These are phyloP conservation scores for Brachionus plicatilis DNA, from an alignment of 1,140 invertebrate genomes.

Conservation along the genomic window DNA sequence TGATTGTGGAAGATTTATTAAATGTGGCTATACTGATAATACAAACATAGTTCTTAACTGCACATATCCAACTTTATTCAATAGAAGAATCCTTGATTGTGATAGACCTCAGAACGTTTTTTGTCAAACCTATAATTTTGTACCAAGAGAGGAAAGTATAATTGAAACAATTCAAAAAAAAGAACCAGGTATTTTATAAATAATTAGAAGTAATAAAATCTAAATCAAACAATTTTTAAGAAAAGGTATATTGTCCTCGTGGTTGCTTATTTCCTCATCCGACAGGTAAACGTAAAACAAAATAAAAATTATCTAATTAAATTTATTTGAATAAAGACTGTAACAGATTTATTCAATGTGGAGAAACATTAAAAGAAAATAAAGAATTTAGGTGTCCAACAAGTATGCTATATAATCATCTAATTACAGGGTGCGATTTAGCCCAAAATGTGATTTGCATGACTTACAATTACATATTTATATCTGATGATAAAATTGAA, in stretches of 20 bases:
- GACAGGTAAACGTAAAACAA: background rate
- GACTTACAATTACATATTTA: conserved; percentile 25
- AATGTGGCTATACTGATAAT: conserved; percentile 18
- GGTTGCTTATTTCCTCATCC: conserved; percentile 33
- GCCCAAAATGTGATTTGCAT: conserved; percentile 16
- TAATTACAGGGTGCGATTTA: background rate
- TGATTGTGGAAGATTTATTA: conserved; percentile 12
- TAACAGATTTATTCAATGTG: conserved; percentile 26
- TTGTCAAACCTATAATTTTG: conserved; percentile 19
- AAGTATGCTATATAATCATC: conserved; percentile 10
- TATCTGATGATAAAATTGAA: background rate
- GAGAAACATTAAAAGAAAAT: background rate
- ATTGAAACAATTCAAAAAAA: background rate
- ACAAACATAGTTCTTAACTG: conserved; percentile 19
- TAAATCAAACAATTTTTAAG: background rate
- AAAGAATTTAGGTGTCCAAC: conserved; percentile 1
- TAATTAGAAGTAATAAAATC: background rate
- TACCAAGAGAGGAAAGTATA: background rate
- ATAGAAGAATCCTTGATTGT: background rate
- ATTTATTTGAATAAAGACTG: background rate
- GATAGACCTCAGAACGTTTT: background rate
- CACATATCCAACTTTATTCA: conserved; percentile 15
- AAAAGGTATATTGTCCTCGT: background rate
- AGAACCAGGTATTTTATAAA: background rate
- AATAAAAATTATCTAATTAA: background rate